Evolutionary conservation across 1,140 invertebrate genomes (phyloP).

Genomic region (Popillia japonica): DNA sequence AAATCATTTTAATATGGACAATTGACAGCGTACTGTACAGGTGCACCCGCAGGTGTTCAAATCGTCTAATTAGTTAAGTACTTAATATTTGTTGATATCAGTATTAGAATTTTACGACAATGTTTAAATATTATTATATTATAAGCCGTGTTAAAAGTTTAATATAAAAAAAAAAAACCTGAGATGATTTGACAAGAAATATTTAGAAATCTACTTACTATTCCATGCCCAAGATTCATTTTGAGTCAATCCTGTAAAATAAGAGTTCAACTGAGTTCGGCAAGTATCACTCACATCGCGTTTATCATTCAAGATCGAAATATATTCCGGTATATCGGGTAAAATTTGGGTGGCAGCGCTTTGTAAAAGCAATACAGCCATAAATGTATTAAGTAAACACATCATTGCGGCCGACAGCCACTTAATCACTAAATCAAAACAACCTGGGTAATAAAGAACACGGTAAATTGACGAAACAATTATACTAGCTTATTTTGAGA

Average conservation of each 20-base stretch:
- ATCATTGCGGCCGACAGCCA: not conserved
- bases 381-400: slow-evolving; percentile 8
- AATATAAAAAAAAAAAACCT: no score
- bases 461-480: not conserved
- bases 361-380: slow-evolving; percentile 12
- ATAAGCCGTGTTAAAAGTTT: no score
- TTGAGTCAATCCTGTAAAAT: not conserved
- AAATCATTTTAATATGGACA: no score
- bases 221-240: slow-evolving; percentile 28
- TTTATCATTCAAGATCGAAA: not conserved
- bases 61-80: no score
- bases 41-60: no score
- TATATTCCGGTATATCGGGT: not conserved
- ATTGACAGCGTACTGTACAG: no score
- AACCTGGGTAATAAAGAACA: slow-evolving; percentile 10
- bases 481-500: slow-evolving; percentile 17
- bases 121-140: no score
- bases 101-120: no score
- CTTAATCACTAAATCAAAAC: slow-evolving; percentile 18
- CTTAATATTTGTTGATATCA: no score
- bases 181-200: no score
- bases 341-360: not conserved
- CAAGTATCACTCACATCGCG: slow-evolving; percentile 1
- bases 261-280: not conserved
- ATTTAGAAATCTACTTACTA: not conserved